These are phyloP conservation scores for Diadema setosum DNA, from an alignment of 35 echinoderm and acorn worm species.

Conservation along the genomic window DNA sequence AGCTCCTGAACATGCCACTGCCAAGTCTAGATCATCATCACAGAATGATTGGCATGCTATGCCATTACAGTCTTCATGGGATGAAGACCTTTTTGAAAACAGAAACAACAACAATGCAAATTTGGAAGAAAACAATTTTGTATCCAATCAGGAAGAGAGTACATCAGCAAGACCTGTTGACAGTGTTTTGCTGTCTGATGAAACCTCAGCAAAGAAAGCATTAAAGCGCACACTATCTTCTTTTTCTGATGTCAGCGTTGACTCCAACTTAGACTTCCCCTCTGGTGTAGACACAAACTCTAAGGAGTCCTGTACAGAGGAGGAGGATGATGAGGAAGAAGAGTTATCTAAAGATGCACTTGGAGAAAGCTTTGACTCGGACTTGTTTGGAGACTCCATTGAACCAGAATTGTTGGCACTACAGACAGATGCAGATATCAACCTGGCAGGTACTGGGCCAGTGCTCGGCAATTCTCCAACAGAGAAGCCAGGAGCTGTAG, in stretches of 20 bases:
- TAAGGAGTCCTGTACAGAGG: background rate
- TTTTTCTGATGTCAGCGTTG: slow-evolving; percentile 92
- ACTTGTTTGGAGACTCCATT: slow-evolving; percentile 44
- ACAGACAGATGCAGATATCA: slow-evolving; percentile 5
- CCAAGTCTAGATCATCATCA: no score
- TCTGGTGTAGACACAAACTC: background rate
- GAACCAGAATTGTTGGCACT: slow-evolving; percentile 89
- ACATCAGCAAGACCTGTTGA: background rate
- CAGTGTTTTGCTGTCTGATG: background rate
- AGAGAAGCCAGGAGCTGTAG: background rate
- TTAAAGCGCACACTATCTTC: slow-evolving; percentile 8
- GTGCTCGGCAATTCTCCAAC: background rate
- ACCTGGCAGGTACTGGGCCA: background rate
- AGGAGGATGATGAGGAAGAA: background rate
- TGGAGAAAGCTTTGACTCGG: slow-evolving; percentile 60
- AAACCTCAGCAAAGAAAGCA: background rate
- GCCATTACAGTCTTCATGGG: background rate
- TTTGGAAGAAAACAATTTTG: background rate
- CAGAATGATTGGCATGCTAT: slow-evolving; percentile 10
- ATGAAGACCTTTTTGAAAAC: background rate
- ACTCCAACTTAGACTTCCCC: slow-evolving; percentile 48
- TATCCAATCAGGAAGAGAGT: background rate
- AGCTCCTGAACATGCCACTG: no score
- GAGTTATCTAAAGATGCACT: slow-evolving; percentile 23
- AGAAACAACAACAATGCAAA: background rate